Evolutionary conservation across 2,113 vertebrate species (phyloP), one percentile per base, ranked within the genome.

Genomic region (Alaudala cheleensis): DNA sequence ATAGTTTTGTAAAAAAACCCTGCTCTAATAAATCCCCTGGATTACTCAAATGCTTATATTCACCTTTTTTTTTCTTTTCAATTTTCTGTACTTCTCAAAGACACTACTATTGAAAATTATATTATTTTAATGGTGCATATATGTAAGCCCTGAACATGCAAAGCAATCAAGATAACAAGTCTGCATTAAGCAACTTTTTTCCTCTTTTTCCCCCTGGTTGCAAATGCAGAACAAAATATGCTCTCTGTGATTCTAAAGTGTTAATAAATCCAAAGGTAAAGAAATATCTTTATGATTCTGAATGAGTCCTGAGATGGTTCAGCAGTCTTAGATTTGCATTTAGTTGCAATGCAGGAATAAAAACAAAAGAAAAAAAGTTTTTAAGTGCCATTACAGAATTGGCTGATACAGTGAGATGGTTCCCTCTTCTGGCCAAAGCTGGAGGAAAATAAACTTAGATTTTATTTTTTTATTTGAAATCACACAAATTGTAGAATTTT

Each of bases 371-470:
- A 86, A 61, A 39, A 91, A 91, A 53, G 21, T 94, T 91, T 90
- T n/a, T 31, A 82, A 69, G 47, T 25, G 17, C 14, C 42, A 6
- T 33, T 56, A 71, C 47, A 66, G 20, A 94, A 91, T 83, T 6
- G 21, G 78, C 73, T 97, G 92, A 93, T 40, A 42, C 67, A 97
- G 97, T 96, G 97, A 70, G 61, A 97, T 97, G 94, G 95, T 96
- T 96, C 98, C 98, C 98, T 97, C 98, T 98, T 97, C 98, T 98
- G 98, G 98, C 57, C 78, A 95, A 96, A 98, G 4, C 22, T 74
- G 64, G 96, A 91, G 91, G 53, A 69, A 72, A 73, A 53, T 45
- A 58, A 86, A 25, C 22, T 58, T 25, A 28, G n/a, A 76, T 86
- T 96, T 92, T 61, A 61, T 77, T 34, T 16, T 87, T 70, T 13